Evolutionary conservation across 92 coral and sea anemone genomes (phyloP), one percentile per base, ranked within the genome.

Genomic region (Porites evermanni): DNA sequence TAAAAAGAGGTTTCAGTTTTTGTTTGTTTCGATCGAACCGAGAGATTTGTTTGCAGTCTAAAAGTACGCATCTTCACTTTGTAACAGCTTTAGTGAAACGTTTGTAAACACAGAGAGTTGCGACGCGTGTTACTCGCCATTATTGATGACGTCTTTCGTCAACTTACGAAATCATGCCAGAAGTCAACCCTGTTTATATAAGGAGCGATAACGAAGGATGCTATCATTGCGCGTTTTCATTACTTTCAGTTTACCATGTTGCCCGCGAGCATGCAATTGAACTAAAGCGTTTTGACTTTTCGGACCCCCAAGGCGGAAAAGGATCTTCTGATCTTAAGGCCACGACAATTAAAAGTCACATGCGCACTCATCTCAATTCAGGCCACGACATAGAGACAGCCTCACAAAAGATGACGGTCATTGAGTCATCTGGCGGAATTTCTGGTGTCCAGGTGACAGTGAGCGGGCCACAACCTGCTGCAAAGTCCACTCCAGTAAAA

Each of bases 271-370:
- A 88, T 63, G 66, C 58, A 53, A 7, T 88, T 2, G n/a, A 74
- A 47, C 64, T 88, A 16, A 18, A 63, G 6, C 24, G 82, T 12
- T 19, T 82, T 71, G 93, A 90, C 80, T 90, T 86, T 29, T 90
- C 93, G 23, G 93, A 86, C 58, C 93, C 93, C 7, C 90, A 90
- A 73, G 93, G 83, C 19, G 88, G 93, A 18, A 90, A 90, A 80
- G 90, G 90, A 14, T 72, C 93, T 29, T 90, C 90, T 74, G 93
- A 90, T 68, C 79, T 90, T 16, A 90, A 90, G 63, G 21, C 21
- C 21, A 0, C 21, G 21, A 0, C 21, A 21, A 21, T 21, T 21
- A 21, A 21, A 21, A 21, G 93, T 88, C 20, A 70, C 75, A 84
- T 88, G 59, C 23, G 61, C 21, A 50, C 29, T 51, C 56, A 81